Percentiles rank a stretch among this genome's conserved stretches.
Evolutionary conservation across 2,113 vertebrate species (phyloP).

Genomic region (Hippocampus abdominalis): DNA sequence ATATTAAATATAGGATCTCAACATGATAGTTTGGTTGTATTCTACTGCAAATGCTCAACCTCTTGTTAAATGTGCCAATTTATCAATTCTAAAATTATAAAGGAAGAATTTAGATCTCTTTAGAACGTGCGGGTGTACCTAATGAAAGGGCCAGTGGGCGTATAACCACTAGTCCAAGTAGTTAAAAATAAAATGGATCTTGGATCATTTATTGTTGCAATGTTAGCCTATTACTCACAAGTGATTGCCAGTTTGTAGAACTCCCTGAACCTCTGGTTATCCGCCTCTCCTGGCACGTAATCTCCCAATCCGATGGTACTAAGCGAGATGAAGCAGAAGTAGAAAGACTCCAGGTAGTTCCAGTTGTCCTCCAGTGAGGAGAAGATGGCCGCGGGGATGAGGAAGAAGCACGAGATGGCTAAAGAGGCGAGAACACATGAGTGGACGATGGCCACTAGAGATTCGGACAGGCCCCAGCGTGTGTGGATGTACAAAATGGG

Average conservation of each 20-base stretch:
- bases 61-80: not conserved
- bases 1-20: not conserved
- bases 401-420: slow-evolving; percentile 85
- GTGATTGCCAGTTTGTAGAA: slow-evolving; percentile 95
- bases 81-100: not conserved
- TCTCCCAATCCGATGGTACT: slow-evolving; percentile 96
- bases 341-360: slow-evolving; percentile 97
- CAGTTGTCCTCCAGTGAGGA: slow-evolving; percentile 89
- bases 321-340: slow-evolving; percentile 96
- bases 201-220: not conserved
- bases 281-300: slow-evolving; percentile 91
- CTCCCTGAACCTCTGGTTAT: slow-evolving; percentile 88
- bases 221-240: slow-evolving; percentile 72
- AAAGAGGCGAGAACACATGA: slow-evolving; percentile 78
- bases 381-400: slow-evolving; percentile 91
- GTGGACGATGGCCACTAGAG: slow-evolving; percentile 83
- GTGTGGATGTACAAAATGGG: slow-evolving; percentile 84
- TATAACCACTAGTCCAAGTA: not conserved
- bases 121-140: not conserved
- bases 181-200: not conserved
- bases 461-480: slow-evolving; percentile 88
- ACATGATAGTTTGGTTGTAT: not conserved
- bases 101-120: not conserved
- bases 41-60: not conserved
- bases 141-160: not conserved